Evolutionary conservation across 2,113 vertebrate genomes (phyloP).

Genomic region (Andinoacara biseriatus): DNA sequence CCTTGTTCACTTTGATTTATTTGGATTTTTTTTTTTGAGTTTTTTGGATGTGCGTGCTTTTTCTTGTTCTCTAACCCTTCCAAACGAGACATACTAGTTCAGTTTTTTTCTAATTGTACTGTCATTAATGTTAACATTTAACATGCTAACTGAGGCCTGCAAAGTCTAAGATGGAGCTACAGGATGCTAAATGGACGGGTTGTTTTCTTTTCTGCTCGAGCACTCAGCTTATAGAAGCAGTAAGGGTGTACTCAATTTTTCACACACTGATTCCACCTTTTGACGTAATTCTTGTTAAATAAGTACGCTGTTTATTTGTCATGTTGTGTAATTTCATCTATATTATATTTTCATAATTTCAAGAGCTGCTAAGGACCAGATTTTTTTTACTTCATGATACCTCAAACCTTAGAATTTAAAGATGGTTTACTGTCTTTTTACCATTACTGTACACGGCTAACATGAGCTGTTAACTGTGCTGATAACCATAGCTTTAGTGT

Average conservation of each 20-base stretch:
- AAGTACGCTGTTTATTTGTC: not conserved
- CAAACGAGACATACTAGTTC: not conserved
- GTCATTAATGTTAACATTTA: not conserved
- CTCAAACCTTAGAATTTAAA: not conserved
- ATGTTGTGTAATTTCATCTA: not conserved
- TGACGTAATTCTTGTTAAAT: not conserved
- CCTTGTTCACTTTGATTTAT: no score
- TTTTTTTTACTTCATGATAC: not conserved
- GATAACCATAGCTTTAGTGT: not conserved
- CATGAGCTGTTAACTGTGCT: not conserved
- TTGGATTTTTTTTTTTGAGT: no score
- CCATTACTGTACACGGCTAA: not conserved
- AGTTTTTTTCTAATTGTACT: not conserved
- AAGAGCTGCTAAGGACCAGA: no score
- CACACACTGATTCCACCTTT: not conserved
- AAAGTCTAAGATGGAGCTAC: not conserved
- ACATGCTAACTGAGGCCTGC: not conserved
- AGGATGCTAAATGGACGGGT: no score
- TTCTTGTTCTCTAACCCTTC: no score
- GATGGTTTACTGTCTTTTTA: not conserved
- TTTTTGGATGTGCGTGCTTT: no score
- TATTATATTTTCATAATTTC: no score
- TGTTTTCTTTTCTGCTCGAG: no score
- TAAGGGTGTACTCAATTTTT: not conserved
- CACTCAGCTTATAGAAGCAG: not conserved